Evolutionary conservation across 1,140 invertebrate species (phyloP).

Genomic region (Brachionus sp.): DNA sequence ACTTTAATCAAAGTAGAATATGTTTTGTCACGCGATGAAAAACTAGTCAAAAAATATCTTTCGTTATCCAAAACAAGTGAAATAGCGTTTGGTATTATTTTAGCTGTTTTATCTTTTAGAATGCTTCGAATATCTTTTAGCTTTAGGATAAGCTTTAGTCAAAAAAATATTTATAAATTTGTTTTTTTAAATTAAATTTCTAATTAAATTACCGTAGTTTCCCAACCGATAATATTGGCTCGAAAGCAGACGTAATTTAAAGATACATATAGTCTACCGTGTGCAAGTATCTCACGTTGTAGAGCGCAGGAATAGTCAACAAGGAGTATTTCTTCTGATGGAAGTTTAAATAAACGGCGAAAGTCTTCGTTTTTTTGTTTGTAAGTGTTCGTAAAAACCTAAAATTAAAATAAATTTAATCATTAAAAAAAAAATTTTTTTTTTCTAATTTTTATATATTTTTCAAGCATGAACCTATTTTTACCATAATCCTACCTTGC

Average conservation of each 20-base stretch:
- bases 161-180: background rate
- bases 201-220: conserved; percentile 66
- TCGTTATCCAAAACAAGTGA: conserved; percentile 69
- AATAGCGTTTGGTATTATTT: conserved; percentile 92
- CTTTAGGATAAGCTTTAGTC: conserved; percentile 59
- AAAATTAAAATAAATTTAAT: background rate
- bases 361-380: conserved; percentile 75
- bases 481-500: background rate
- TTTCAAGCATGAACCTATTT: background rate
- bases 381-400: conserved; percentile 39
- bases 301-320: conserved; percentile 73
- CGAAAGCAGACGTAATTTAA: conserved; percentile 91
- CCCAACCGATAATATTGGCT: conserved; percentile 90
- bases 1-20: conserved; percentile 89
- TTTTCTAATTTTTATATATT: background rate
- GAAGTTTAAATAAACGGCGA: conserved; percentile 83
- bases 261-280: conserved; percentile 84
- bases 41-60: conserved; percentile 87
- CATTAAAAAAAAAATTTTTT: background rate
- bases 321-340: conserved; percentile 81
- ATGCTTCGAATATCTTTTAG: conserved; percentile 85
- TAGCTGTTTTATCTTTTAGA: conserved; percentile 84
- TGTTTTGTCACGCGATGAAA: conserved; percentile 82
- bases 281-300: conserved; percentile 84
- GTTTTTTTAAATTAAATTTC: background rate